Base-by-base conservation (phyloP, 2,888 invertebrate species). In the Eupeodes latifasciatus region DNA sequence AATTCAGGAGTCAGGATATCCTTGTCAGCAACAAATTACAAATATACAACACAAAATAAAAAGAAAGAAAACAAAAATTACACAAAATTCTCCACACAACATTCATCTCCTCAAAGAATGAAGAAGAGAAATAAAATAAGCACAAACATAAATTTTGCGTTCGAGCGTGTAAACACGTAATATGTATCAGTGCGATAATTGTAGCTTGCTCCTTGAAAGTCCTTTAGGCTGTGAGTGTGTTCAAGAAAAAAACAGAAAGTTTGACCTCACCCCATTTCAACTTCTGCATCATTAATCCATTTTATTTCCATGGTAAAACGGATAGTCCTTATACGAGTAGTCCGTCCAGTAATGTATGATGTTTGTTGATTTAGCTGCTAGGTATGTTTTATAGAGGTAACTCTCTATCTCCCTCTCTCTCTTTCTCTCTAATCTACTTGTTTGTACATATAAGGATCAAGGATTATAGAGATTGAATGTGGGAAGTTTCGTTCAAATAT, bases 241-340 rank as follows among this genome's bases (percentile, higher is more conserved):
- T 5, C 9, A 55, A 19, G 27, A 57, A 57, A 55, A 53, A 2
- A 57, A 57, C 19, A 6, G 14, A 14, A 59, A 36, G 59, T 34
- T 59, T 59, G 59, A 59, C 59, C 59, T 36, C 59, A 36, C 27
- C 61, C 16, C 40, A 71, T 55, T 53, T 69, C 74, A 75, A 75
- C 36, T 80, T 49, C 51, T 64, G 55, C 80, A 66, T 71, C 75
- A 80, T 71, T 85, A 75, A 80, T 80, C 74, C 79, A 51, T 69
- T 75, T 80, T 69, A 80, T 75, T 75, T 77, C 71, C 55, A 40
- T 67, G 40, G 51, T 49, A 47, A 40, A 57, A 57, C 57, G 4
- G 14, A 27, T 40, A 9, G 36, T 36, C 51, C 36, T 67, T 67
- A n/a, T 40, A 27, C 27, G 27, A 27, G 40, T 19, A 19, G 19